Conservation (phyloP, 2,888 invertebrate species). For the Dendrolimus pini region DNA sequence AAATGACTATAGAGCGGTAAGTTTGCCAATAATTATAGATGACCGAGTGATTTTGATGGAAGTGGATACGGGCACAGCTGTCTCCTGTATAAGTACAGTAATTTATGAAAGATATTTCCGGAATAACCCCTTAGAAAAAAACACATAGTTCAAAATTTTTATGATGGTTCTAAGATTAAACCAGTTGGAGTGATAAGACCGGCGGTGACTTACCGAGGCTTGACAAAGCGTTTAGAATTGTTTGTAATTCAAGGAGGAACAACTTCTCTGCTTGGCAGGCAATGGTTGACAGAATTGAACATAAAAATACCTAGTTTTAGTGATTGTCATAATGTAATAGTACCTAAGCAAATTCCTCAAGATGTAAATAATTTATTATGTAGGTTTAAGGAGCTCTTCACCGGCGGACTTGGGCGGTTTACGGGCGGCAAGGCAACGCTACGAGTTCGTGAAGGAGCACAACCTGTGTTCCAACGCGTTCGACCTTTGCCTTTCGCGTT, state of each 20-base stretch:
- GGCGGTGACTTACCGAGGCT: slow-evolving; percentile 3
- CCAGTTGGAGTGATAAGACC: slow-evolving; percentile 3
- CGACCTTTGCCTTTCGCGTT: slow-evolving; percentile 11
- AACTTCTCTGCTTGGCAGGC: slow-evolving; percentile 15
- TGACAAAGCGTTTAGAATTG: slow-evolving; percentile 13
- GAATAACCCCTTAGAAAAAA: slow-evolving; percentile 13
- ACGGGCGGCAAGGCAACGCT: slow-evolving; percentile 15
- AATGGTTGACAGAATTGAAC: slow-evolving; percentile 17
- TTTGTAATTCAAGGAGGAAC: slow-evolving; percentile 15
- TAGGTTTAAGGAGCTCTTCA: slow-evolving; percentile 15
- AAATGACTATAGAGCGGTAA: slow-evolving; percentile 11
- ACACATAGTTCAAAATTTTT: slow-evolving; percentile 17
- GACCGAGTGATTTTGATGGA: no score
- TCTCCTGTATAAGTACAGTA: slow-evolving; percentile 10
- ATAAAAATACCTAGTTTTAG: slow-evolving; percentile 8
- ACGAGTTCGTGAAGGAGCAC: slow-evolving; percentile 14
- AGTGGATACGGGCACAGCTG: no score
- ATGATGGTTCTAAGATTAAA: slow-evolving; percentile 9
- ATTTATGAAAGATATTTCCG: slow-evolving; percentile 6
- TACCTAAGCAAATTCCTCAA: background rate
- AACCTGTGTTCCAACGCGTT: slow-evolving; percentile 17
- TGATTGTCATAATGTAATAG: background rate
- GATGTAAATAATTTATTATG: slow-evolving; percentile 2
- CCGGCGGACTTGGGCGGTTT: slow-evolving; percentile 14
- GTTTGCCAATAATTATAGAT: slow-evolving; percentile 10